Conservation (phyloP, 2,113 vertebrate genomes). For the Tragelaphus buxtoni region DNA sequence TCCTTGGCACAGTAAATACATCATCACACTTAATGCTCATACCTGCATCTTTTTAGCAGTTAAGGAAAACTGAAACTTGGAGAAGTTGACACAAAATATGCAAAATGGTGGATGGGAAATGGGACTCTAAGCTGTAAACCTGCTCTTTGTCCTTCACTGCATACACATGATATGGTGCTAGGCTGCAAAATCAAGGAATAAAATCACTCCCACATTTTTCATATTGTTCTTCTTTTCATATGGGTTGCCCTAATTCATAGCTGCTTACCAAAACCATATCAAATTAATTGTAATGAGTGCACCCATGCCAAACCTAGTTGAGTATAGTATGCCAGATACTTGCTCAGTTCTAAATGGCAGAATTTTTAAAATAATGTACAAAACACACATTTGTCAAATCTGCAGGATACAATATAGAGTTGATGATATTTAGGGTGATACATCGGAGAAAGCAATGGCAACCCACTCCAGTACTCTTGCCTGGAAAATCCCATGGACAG, state of each 20-base stretch:
- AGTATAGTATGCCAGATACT: not conserved
- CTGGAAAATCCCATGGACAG: no score
- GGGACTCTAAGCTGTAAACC: not conserved
- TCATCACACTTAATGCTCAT: not conserved
- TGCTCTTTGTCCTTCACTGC: not conserved
- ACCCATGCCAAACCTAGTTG: not conserved
- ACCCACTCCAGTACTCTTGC: no score
- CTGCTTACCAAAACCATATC: not conserved
- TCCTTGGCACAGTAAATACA: not conserved
- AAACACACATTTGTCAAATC: not conserved
- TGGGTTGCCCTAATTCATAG: not conserved
- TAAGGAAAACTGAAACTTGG: not conserved
- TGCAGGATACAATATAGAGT: not conserved
- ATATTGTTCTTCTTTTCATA: not conserved
- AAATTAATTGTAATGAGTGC: not conserved
- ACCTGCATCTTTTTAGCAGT: not conserved
- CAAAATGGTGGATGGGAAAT: not conserved
- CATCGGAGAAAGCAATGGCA: not conserved
- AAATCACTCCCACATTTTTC: conserved; percentile 2
- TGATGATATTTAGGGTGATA: not conserved
- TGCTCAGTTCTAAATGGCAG: not conserved
- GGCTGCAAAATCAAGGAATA: not conserved
- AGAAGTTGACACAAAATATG: not conserved
- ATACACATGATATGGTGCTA: not conserved
- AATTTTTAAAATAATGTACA: not conserved